Evolutionary conservation across 2,888 invertebrate species (phyloP), one percentile per base, ranked within the genome.

Genomic region (Cerastis leucographa): DNA sequence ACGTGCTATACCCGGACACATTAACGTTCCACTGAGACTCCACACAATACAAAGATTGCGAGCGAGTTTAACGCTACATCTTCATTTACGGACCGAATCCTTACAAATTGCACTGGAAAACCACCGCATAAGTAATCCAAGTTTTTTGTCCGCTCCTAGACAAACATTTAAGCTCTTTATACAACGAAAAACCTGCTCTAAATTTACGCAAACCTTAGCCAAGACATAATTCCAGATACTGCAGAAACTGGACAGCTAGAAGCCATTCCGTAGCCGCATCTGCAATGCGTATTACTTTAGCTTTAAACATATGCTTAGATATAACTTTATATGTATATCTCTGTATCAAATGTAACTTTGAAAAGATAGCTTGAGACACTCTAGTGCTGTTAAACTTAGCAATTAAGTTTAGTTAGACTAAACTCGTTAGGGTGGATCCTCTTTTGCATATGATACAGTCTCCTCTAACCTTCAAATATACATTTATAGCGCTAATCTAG

Each of bases 271-370:
- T 84, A 85, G 85, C 86, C 84, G 78, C 84, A 92, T 91, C 92
- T 91, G 92, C 92, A 92, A 83, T 91, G 92, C 92, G 92, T 90
- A 92, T 88, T 87, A 84, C 77, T 87, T 85, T 83, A 84, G 83
- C 64, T 83, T 83, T 81, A 85, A 88, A 69, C 81, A 79, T 83
- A 81, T 83, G 80, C 76, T 82, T 86, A 79, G 74, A 76, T 71
- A 77, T 59, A 59, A 76, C 75, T 80, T 73, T 64, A 51, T 74
- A 75, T 68, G 42, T 74, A 66, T 79, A 73, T 78, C 46, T 81
- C 51, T 59, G 54, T 86, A 78, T 79, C 74, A 75, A 79, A 83
- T 74, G 49, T 81, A 29, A 76, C 74, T 87, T 62, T 72, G 56
- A 76, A 80, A 77, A 66, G 29, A 71, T 74, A 74, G 29, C 62